Evolutionary conservation across 2,797 vertebrate species (phyloP), one percentile per base, ranked within the genome.

Genomic region (Tenualosa ilisha): DNA sequence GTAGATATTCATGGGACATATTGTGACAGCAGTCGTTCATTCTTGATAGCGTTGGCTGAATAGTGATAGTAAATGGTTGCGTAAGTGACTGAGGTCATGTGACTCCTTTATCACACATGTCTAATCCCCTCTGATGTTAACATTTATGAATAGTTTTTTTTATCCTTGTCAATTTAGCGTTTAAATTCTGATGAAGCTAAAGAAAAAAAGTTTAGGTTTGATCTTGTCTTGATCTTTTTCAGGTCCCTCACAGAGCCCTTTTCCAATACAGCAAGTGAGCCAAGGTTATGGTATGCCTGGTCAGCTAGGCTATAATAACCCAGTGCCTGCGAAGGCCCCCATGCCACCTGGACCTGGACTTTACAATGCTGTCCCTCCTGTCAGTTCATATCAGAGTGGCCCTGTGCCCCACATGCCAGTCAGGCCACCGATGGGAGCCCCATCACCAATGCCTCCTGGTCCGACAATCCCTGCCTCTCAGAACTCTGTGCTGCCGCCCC

Each of bases 171-270:
- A 20, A 3, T 20, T 56, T 20, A 56, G 1, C 5, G 54, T 56
- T 56, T 3, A 20, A 3, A 17, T 54, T 54, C 13, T 54, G 17
- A 54, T 54, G 12, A 54, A 54, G 53, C 15, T 54, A 54, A 54
- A 54, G 46, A 49, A 49, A 49, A 5, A 49, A 49, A 49, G 46
- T 49, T 49, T 49, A 49, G 46, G 7, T 49, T 49, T 49, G 4
- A 63, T 63, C n/a, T 63, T 63, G 6, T 8, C 8, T n/a, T 59
- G 79, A 13, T 17, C 86, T 84, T 84, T 59, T 7, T 2, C 90
- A 99, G 98, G 98, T 94, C 98, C 98, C 81, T 96, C 97, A 83
- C 97, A 96, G 84, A 97, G 95, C 91, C 94, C 95, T 72, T 88
- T 95, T 53, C 83, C 89, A 85, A 87, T 97, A 87, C 96, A 96